A percentile compares a stretch with the other conserved stretches of the same genome.
phyloP scores from a whole-genome alignment of 2,797 vertebrate species.

The Megaceryle alcyon region DNA sequence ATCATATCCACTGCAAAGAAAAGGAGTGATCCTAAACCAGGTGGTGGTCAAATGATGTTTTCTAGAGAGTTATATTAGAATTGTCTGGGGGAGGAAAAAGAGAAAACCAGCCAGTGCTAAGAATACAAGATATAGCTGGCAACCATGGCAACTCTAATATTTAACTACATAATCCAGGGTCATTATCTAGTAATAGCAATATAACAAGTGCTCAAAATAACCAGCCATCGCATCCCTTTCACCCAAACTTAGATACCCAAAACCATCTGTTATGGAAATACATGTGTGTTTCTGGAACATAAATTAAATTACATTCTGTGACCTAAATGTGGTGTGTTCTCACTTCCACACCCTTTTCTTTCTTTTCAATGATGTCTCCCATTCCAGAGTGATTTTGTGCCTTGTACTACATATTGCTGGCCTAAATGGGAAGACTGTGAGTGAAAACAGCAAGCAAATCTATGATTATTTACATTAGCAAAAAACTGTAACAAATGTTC shows the following conservation, averaged over 20 bases:
- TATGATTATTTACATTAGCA: background rate
- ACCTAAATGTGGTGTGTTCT: slow-evolving; percentile 59
- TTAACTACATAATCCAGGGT: slow-evolving; percentile 68
- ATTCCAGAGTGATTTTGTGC: slow-evolving; percentile 32
- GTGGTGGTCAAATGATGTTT: slow-evolving; percentile 24
- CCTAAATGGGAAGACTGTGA: background rate
- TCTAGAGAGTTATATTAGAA: slow-evolving; percentile 58
- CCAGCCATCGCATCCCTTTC: slow-evolving; percentile 60
- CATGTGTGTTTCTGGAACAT: slow-evolving; percentile 66
- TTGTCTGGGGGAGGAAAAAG: slow-evolving; percentile 53
- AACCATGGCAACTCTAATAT: slow-evolving; percentile 72
- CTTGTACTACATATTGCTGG: background rate
- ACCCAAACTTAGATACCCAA: slow-evolving; percentile 66
- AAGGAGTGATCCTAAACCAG: background rate
- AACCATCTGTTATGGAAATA: slow-evolving; percentile 74
- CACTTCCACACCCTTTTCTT: slow-evolving; percentile 51
- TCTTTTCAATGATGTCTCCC: slow-evolving; percentile 40
- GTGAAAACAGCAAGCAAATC: background rate
- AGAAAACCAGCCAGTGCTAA: slow-evolving; percentile 60
- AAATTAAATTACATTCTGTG: slow-evolving; percentile 68
- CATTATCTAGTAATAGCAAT: slow-evolving; percentile 72
- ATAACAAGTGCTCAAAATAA: slow-evolving; percentile 69
- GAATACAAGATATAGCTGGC: slow-evolving; percentile 61
- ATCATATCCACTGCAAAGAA: background rate
- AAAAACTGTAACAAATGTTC: background rate